A percentile compares a stretch with the other conserved stretches of the same genome.
Evolutionary conservation across 1,140 invertebrate genomes (phyloP).

Genomic region (Bradynema listronoti): DNA sequence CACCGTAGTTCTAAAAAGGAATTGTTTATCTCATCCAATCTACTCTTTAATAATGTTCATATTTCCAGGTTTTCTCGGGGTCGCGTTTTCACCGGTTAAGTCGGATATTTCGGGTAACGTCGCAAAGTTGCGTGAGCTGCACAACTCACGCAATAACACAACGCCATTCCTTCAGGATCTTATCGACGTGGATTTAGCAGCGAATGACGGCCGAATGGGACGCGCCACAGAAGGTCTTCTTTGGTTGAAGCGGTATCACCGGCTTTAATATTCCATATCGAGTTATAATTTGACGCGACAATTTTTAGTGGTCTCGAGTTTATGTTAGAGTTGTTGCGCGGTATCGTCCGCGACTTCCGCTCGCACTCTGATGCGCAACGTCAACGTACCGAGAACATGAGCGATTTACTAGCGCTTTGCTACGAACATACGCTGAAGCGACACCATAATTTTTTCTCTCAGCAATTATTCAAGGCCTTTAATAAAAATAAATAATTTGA

Average conservation of each 20-base stretch:
- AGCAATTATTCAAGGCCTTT: slow-evolving; percentile 43
- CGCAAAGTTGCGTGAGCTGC: slow-evolving; percentile 35
- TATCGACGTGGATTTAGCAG: slow-evolving; percentile 33
- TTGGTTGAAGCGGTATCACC: slow-evolving; percentile 39
- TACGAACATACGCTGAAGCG: slow-evolving; percentile 40
- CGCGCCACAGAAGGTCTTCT: slow-evolving; percentile 39
- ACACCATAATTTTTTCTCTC: slow-evolving; percentile 41
- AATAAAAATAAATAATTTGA: not conserved
- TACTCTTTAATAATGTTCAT: no score
- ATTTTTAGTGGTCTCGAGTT: slow-evolving; percentile 35
- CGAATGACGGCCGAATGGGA: slow-evolving; percentile 36
- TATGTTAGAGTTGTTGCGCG: slow-evolving; percentile 37
- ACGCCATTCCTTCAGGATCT: slow-evolving; percentile 30
- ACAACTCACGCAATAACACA: slow-evolving; percentile 22
- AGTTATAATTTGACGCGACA: slow-evolving; percentile 5
- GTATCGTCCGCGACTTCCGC: slow-evolving; percentile 35
- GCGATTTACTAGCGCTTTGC: no score
- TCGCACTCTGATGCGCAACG: no score
- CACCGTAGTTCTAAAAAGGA: no score
- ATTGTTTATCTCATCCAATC: no score
- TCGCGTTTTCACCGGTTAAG: slow-evolving; percentile 44
- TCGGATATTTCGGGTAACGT: slow-evolving; percentile 43
- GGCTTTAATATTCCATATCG: not conserved
- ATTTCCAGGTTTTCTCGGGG: slow-evolving; percentile 41
- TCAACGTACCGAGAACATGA: no score